Base-by-base conservation (phyloP, 2,113 vertebrate genomes). In the Hypomesus transpacificus region DNA sequence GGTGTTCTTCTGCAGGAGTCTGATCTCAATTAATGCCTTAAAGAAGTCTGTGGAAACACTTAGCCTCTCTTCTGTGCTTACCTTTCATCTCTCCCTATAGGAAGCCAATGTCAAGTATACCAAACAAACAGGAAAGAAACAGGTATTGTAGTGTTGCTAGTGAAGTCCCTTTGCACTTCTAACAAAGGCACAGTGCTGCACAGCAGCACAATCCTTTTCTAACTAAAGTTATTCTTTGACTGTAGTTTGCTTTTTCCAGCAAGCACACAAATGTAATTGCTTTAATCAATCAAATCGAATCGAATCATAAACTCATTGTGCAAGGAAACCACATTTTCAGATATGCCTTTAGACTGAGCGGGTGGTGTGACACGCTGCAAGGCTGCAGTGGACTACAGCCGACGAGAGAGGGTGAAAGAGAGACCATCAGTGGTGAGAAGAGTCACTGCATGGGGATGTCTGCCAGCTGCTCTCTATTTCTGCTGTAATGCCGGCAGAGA, bases 1-100 rank as follows among this genome's bases (percentile, higher is more conserved):
- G 20, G 65, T 24, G 13, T 75, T 75, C 63, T 75, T 51, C 66
- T 67, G 70, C 56, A 72, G 26, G 31, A 58, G 68, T 78, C 70
- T 79, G 79, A 84, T 85, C 80, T 68, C 74, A 9, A 18, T 68
- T 80, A 82, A 87, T 80, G 82, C 77, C 78, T 80, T 70, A 66
- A 76, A 81, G 73, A 53, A 79, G 70, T 53, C 62, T 59, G 46
- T n/a, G 64, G 54, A 75, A 79, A 75, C 69, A 59, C 53, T 77
- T 72, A 71, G 61, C 28, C 56, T 81, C 51, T 68, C 61, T n/a
- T 26, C 46, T 46, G 17, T 65, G 58, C 59, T 70, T 57, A 54
- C 61, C 28, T 31, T 70, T 39, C 74, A 51, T 71, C 3, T 6
- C 51, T 69, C 9, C 54, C 46, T 74, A 66, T 60, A 61, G 75